Evolutionary conservation across 2,888 invertebrate species (phyloP).

Genomic region (Orthonevra nobilis): DNA sequence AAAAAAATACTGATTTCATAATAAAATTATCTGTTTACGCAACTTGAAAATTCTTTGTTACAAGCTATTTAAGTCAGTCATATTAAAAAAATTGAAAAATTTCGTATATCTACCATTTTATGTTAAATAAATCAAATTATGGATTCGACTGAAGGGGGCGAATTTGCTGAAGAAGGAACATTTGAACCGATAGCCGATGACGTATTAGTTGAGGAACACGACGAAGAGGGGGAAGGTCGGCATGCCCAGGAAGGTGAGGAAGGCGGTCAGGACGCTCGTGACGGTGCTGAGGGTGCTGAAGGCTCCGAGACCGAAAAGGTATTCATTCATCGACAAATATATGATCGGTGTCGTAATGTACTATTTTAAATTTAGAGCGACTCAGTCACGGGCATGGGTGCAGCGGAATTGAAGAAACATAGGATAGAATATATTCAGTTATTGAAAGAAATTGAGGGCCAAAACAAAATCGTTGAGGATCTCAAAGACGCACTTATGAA

Average conservation of each 20-base stretch:
- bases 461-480: constrained; percentile 76
- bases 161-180: neutral
- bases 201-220: neutral
- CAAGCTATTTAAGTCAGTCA: too few species aligned
- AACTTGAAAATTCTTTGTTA: too few species aligned
- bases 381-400: constrained; percentile 55
- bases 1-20: too few species aligned
- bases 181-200: neutral
- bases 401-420: constrained; percentile 46
- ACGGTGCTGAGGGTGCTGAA: neutral
- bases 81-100: too few species aligned
- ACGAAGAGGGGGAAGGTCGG: too few species aligned
- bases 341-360: neutral
- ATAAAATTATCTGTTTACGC: too few species aligned
- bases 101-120: neutral
- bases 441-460: constrained; percentile 76
- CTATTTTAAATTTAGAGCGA: constrained; percentile 62
- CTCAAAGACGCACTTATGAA: constrained; percentile 75
- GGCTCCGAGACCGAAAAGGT: constrained; percentile 44
- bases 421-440: constrained; percentile 75
- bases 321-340: neutral
- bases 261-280: too few species aligned
- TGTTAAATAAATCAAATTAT: neutral
- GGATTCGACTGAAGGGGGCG: too few species aligned
- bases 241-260: too few species aligned